Conservation (phyloP, 1,140 invertebrate genomes). For the Calephelis virginiensis region DNA sequence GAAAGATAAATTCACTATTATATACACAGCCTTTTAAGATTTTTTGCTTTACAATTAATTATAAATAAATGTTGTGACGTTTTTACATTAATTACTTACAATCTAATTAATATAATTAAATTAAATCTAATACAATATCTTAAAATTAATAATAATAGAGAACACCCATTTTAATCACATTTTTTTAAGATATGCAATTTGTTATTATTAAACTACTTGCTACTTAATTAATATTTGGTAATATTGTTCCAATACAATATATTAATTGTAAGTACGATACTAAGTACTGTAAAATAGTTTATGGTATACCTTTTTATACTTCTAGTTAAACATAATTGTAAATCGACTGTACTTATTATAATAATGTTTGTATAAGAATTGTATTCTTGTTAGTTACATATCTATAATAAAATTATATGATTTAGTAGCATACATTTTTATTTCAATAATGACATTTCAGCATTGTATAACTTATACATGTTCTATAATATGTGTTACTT, state of each 20-base stretch:
- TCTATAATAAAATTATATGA: no score
- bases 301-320: not conserved
- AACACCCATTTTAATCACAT: not conserved
- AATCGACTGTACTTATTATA: no score
- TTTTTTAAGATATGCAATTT: not conserved
- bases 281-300: not conserved
- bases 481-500: no score
- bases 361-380: not conserved
- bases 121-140: not conserved
- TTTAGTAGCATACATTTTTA: no score
- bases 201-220: not conserved
- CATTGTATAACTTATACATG: no score
- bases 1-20: constrained; percentile 48
- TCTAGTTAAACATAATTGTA: no score
- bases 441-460: no score
- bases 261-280: not conserved
- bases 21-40: constrained; percentile 62
- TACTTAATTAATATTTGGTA: not conserved
- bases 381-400: not conserved
- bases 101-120: not conserved
- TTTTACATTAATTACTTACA: constrained; percentile 38
- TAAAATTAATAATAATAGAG: not conserved
- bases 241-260: not conserved
- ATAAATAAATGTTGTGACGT: constrained; percentile 55
- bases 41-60: constrained; percentile 47